These are phyloP conservation scores for Oscheius sp. DNA, from an alignment of 2,888 invertebrate genomes.

Conservation along the genomic window DNA sequence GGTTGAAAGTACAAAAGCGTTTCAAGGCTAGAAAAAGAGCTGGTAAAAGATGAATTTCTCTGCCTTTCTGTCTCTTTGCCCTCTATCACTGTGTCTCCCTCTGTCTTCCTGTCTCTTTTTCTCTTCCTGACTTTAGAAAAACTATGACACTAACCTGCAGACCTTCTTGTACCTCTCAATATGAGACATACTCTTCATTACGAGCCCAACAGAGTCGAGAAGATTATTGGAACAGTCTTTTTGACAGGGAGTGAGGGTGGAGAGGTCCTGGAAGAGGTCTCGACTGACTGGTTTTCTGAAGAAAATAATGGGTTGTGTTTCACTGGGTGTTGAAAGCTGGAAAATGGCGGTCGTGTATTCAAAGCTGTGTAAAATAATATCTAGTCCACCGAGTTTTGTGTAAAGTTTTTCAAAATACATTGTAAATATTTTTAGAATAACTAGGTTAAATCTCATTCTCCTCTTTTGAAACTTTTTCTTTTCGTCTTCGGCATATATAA, in stretches of 20 bases:
- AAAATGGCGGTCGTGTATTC: not conserved
- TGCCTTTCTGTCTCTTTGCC: not conserved
- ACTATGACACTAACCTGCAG: constrained; percentile 39
- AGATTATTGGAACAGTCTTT: constrained; percentile 46
- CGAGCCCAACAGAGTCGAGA: constrained; percentile 40
- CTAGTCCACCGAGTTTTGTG: too few relatives aligned
- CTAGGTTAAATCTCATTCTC: too few relatives aligned
- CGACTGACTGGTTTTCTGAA: not conserved
- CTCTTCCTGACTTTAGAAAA: not conserved
- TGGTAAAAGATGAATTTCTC: not conserved
- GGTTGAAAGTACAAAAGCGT: too few relatives aligned
- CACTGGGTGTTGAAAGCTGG: not conserved
- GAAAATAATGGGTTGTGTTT: not conserved
- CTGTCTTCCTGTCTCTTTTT: not conserved
- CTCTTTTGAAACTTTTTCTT: too few relatives aligned
- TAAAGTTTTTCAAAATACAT: too few relatives aligned
- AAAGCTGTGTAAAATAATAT: too few relatives aligned
- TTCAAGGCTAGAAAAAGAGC: not conserved
- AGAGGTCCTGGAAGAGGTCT: constrained; percentile 1
- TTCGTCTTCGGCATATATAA: too few relatives aligned
- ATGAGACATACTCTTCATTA: constrained; percentile 53
- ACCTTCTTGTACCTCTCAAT: constrained; percentile 47
- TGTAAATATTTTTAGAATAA: too few relatives aligned
- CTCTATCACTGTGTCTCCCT: not conserved
- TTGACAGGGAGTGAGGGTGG: constrained; percentile 28